Conservation (phyloP, 2,888 invertebrate genomes). For the Drosophila melanosoma region DNA sequence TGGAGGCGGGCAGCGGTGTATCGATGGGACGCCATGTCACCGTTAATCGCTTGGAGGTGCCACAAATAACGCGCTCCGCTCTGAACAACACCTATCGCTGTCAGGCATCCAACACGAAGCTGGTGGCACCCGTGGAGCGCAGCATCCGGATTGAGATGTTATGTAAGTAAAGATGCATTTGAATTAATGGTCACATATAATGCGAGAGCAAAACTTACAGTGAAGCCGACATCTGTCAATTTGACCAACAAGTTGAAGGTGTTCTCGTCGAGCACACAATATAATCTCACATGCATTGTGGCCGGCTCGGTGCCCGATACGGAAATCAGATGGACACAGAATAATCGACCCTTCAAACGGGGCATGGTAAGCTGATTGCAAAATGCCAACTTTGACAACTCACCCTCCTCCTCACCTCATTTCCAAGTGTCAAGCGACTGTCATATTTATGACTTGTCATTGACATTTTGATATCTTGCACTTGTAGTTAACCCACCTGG, state of each 20-base stretch:
- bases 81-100: conserved; percentile 95
- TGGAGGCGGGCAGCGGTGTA: conserved; percentile 90
- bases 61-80: conserved; percentile 90
- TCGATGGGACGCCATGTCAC: conserved; percentile 90
- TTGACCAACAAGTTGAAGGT: conserved; percentile 91
- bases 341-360: conserved; percentile 90
- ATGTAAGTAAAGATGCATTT: conserved; percentile 87
- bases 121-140: conserved; percentile 93
- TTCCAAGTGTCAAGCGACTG: conserved; percentile 48
- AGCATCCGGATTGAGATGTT: conserved; percentile 93
- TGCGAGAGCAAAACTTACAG: conserved; percentile 85
- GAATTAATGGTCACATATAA: not conserved
- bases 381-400: not conserved
- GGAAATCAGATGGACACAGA: conserved; percentile 93
- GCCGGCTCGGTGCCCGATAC: conserved; percentile 95
- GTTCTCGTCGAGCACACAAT: conserved; percentile 92
- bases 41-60: conserved; percentile 91
- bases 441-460: conserved; percentile 69
- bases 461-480: conserved; percentile 61
- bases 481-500: conserved; percentile 37
- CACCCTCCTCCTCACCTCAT: not conserved
- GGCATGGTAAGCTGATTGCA: conserved; percentile 88
- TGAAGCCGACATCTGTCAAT: conserved; percentile 91
- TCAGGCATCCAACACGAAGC: conserved; percentile 94
- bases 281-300: conserved; percentile 92